Evolutionary conservation across 2,797 vertebrate species (phyloP).

Genomic region (Squalus acanthias): DNA sequence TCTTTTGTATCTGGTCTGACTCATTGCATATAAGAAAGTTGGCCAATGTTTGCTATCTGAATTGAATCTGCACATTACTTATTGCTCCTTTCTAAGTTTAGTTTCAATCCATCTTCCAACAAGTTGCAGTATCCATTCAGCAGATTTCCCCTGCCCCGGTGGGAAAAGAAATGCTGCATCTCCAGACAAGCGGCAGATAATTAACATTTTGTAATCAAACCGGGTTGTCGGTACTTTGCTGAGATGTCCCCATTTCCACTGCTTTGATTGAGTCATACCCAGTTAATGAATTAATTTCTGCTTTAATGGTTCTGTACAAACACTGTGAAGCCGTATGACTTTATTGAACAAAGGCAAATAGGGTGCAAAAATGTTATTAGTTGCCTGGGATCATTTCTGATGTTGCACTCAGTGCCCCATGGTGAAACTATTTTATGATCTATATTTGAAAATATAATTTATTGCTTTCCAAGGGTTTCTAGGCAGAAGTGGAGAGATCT

Average conservation of each 20-base stretch:
- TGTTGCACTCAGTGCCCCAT: not conserved
- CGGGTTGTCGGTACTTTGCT: constrained; percentile 44
- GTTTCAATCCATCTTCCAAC: not conserved
- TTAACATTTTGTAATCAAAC: constrained; percentile 51
- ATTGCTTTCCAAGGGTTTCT: not conserved
- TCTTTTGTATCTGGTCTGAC: not conserved
- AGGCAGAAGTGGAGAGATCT: not conserved
- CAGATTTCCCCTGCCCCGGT: not conserved
- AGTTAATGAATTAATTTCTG: constrained; percentile 46
- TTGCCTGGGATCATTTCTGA: constrained; percentile 8
- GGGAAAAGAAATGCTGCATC: not conserved
- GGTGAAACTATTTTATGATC: not conserved
- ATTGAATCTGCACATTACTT: not conserved
- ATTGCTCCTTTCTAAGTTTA: not conserved
- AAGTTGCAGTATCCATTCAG: not conserved
- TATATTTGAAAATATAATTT: not conserved
- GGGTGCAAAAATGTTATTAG: constrained; percentile 43
- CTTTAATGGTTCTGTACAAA: constrained; percentile 46
- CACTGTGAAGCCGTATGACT: constrained; percentile 41
- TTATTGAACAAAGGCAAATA: constrained; percentile 44
- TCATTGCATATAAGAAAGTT: not conserved
- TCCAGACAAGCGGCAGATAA: constrained; percentile 42
- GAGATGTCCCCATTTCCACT: constrained; percentile 42
- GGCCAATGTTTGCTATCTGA: not conserved
- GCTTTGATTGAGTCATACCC: constrained; percentile 43